These are phyloP conservation scores for Abrostola triplasia DNA, from an alignment of 2,888 invertebrate species.

Conservation along the genomic window DNA sequence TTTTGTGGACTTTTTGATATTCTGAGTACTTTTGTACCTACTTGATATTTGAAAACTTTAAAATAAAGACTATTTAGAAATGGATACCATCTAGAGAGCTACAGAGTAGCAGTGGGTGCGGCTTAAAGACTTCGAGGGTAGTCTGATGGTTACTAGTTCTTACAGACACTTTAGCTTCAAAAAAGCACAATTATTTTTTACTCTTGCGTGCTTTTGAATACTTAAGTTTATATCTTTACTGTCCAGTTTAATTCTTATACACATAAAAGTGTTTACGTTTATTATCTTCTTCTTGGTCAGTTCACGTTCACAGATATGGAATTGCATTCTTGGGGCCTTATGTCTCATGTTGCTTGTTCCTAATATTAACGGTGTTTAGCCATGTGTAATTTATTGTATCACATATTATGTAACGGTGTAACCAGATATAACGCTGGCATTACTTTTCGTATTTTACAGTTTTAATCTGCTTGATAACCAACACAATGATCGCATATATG, in stretches of 20 bases:
- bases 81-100: constrained; percentile 13
- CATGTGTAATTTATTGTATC: constrained; percentile 22
- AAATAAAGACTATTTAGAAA: constrained; percentile 12
- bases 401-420: constrained; percentile 7
- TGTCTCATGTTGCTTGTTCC: constrained; percentile 55
- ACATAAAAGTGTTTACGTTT: constrained; percentile 10
- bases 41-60: constrained; percentile 15
- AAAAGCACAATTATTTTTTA: not conserved
- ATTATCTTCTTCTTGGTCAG: constrained; percentile 17
- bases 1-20: constrained; percentile 16
- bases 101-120: not conserved
- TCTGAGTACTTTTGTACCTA: constrained; percentile 15
- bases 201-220: constrained; percentile 8
- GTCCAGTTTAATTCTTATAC: constrained; percentile 3
- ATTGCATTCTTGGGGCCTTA: constrained; percentile 60
- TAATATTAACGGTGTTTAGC: constrained; percentile 16
- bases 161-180: not conserved
- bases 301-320: constrained; percentile 31
- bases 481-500: constrained; percentile 1
- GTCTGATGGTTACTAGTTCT: not conserved
- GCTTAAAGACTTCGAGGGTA: constrained; percentile 9
- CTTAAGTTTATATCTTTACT: not conserved
- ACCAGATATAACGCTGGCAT: constrained; percentile 7
- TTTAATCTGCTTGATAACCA: constrained; percentile 32
- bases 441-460: constrained; percentile 6